Base-by-base conservation (phyloP, 2,797 vertebrate genomes). In the Gadopsis bispinosus region DNA sequence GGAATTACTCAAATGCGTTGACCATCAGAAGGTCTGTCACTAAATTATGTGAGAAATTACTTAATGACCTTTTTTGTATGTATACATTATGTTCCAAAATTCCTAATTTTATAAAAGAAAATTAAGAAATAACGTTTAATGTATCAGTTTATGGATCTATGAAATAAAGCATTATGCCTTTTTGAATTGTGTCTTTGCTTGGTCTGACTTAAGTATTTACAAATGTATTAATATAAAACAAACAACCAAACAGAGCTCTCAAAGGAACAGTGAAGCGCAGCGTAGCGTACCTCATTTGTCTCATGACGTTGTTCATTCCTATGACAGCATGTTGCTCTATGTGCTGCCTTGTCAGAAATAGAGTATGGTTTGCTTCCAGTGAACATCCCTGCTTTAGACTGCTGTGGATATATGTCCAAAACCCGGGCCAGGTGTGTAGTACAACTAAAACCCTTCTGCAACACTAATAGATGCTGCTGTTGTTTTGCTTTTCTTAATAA, bases 141-240 rank as follows among this genome's bases (percentile, higher is more conserved):
- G 73, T 86, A 66, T 79, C 83, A 31, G 51, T 80, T 89, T 83
- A 69, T 85, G 53, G 73, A 91, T 82, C 19, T 84, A 37, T 87
- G 61, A 92, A 95, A 95, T 95, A 95, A 95, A 95, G 95, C 55
- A 86, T 90, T 73, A 77, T 88, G 78, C 88, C 87, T 86, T 86
- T 92, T 92, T 90, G 66, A 76, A 70, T 62, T 77, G 31, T 47
- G 16, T 84, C 43, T 71, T 79, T 17, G 47, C 55, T 79, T 74
- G 35, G 1, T 73, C 19, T 67, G n/a, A 66, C 19, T 41, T 35
- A 29, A 5, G 19, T 41, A 56, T 73, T 69, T 43, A 54, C 19
- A 61, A 17, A 72, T 43, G 3, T 17, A 7, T 47, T 8, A n/a
- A n/a, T 8, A 20, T 19, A 14, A 31, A 60, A 53, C 26, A 22